Evolutionary conservation across 2,113 vertebrate genomes (phyloP).

Genomic region (Xenus cinereus): DNA sequence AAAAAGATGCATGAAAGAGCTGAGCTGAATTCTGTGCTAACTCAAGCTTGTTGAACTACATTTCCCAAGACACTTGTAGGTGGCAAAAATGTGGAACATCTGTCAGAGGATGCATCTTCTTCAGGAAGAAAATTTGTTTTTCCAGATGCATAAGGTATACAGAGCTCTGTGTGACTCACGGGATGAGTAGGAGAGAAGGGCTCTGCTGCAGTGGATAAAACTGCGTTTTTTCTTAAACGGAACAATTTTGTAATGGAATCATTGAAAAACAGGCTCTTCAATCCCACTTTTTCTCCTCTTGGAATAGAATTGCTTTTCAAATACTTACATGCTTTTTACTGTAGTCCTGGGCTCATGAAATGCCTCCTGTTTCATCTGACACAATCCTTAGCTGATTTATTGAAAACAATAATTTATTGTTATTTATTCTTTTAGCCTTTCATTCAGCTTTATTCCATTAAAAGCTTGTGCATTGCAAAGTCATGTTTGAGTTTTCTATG

Average conservation of each 20-base stretch:
- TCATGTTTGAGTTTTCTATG: not conserved
- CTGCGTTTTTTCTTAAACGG: not conserved
- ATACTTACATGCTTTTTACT: not conserved
- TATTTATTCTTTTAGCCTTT: not conserved
- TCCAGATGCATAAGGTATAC: not conserved
- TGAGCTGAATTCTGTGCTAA: not conserved
- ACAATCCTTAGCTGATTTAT: not conserved
- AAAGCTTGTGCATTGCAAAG: not conserved
- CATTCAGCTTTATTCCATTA: not conserved
- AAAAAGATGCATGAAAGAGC: not conserved
- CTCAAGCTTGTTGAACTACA: not conserved
- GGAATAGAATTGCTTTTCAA: not conserved
- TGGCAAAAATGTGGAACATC: not conserved
- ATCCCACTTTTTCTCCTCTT: not conserved
- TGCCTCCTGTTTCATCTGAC: fast-evolving
- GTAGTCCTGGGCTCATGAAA: not conserved
- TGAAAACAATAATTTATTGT: not conserved
- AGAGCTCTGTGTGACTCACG: not conserved
- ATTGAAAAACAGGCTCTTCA: not conserved
- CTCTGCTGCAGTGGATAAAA: not conserved
- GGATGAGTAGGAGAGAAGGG: not conserved
- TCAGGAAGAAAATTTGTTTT: not conserved
- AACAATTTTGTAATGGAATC: not conserved
- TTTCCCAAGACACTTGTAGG: not conserved
- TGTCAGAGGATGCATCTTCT: not conserved